These are phyloP conservation scores for Pitangus sulphuratus DNA, from an alignment of 2,797 vertebrate genomes.

Conservation along the genomic window DNA sequence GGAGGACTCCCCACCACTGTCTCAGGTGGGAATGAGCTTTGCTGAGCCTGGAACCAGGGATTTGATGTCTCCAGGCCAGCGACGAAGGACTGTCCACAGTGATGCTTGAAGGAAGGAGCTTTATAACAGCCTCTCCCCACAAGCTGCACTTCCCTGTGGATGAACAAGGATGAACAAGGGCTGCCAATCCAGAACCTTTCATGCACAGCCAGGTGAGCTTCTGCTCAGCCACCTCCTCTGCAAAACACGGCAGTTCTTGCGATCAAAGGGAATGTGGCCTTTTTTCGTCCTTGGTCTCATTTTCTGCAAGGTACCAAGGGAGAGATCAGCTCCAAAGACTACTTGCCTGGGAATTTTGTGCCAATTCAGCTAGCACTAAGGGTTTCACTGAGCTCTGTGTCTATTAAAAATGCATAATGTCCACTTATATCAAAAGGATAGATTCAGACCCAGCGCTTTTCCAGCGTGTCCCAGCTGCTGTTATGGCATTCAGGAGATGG, in stretches of 20 bases:
- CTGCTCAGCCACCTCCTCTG: constrained; percentile 1
- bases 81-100: background rate
- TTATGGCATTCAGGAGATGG: background rate
- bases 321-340: constrained; percentile 58
- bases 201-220: background rate
- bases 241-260: background rate
- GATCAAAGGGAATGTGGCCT: constrained; percentile 2
- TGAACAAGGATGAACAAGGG: background rate
- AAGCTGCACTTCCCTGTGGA: background rate
- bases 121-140: background rate
- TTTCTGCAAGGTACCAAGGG: constrained; percentile 53
- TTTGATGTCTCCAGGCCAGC: background rate
- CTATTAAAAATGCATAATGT: constrained; percentile 60
- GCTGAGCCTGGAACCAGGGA: background rate
- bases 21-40: background rate
- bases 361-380: constrained; percentile 54
- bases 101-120: background rate
- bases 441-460: background rate
- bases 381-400: background rate
- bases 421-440: constrained; percentile 32
- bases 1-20: background rate
- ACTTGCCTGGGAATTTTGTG: constrained; percentile 51
- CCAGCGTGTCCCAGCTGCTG: background rate
- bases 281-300: constrained; percentile 57
- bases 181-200: background rate